phyloP scores from a whole-genome alignment of 2,888 invertebrate species.

The Rotaria sp. region DNA sequence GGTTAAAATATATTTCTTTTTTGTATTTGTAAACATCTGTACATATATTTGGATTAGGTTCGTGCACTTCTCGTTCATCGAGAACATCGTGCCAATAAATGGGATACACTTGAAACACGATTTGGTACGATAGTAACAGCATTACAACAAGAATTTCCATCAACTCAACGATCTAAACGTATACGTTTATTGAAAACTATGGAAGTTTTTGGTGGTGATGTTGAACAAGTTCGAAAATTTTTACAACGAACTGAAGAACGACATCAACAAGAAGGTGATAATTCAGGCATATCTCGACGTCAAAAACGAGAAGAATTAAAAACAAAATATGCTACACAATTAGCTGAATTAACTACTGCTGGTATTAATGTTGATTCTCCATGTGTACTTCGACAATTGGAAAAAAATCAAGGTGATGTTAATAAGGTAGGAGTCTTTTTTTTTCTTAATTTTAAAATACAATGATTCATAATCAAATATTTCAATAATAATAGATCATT shows the following conservation, averaged over 20 bases:
- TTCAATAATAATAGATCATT: neutral
- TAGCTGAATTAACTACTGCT: neutral
- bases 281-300: neutral
- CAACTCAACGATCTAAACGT: neutral
- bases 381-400: neutral
- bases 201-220: constrained; percentile 8
- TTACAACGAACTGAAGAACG: neutral
- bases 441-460: neutral
- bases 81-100: neutral
- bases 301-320: neutral
- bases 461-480: too few relatives aligned
- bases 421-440: neutral
- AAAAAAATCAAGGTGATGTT: neutral
- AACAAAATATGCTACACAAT: neutral
- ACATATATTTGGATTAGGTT: neutral
- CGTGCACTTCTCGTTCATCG: neutral
- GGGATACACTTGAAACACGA: neutral
- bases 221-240: neutral
- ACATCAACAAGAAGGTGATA: neutral
- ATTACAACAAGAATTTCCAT: neutral
- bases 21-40: too few relatives aligned
- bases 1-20: neutral
- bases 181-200: neutral
- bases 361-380: neutral
- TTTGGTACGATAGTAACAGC: neutral